These are phyloP conservation scores for Pseudomyrmex pallidus DNA, from an alignment of 1,140 invertebrate genomes.

Conservation along the genomic window DNA sequence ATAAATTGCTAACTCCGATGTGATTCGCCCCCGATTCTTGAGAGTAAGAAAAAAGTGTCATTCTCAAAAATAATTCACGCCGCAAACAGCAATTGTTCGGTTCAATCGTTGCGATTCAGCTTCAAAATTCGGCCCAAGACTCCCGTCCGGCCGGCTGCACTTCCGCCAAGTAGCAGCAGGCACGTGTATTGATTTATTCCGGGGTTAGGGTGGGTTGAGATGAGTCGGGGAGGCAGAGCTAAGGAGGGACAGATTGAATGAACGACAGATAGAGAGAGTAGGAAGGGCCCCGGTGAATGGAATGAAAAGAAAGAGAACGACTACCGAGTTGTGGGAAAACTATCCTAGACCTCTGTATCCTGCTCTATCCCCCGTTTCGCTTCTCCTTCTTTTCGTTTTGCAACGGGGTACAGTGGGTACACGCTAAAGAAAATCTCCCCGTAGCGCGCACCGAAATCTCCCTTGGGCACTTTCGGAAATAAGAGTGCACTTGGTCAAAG, in stretches of 20 bases:
- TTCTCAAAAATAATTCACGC: not conserved
- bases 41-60: not conserved
- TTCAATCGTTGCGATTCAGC: not conserved
- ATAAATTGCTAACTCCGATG: too few species aligned
- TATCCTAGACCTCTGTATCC: constrained; percentile 30
- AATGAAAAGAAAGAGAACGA: constrained; percentile 36
- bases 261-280: constrained; percentile 50
- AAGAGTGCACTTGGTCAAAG: not conserved
- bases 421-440: constrained; percentile 10
- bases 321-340: constrained; percentile 63
- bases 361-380: constrained; percentile 17
- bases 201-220: constrained; percentile 70
- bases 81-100: constrained; percentile 19
- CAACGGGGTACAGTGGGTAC: not conserved
- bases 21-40: not conserved
- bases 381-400: not conserved
- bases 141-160: constrained; percentile 69
- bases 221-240: constrained; percentile 53
- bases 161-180: constrained; percentile 80
- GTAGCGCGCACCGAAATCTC: not conserved
- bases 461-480: constrained; percentile 8
- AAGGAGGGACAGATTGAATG: constrained; percentile 1
- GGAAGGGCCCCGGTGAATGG: not conserved
- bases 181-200: constrained; percentile 86
- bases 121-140: constrained; percentile 74